Conservation (phyloP, 2,113 vertebrate species). For the Plecturocebus donacophilus region DNA sequence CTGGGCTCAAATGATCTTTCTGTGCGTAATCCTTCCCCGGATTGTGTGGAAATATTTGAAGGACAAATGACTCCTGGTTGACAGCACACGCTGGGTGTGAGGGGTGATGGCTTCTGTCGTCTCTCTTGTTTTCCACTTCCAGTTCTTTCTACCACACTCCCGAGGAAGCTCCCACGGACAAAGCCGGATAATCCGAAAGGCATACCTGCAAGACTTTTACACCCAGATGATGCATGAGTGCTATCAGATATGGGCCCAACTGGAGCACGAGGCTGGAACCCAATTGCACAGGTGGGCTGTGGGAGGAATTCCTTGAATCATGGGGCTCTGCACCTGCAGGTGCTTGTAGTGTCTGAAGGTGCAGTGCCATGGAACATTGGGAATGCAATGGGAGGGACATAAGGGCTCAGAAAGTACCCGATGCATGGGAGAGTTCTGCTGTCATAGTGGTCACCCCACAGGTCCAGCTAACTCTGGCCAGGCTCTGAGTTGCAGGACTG, state of each 20-base stretch:
- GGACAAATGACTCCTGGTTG: background rate
- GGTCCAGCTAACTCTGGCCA: background rate
- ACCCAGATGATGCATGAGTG: constrained; percentile 91
- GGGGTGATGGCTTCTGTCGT: background rate
- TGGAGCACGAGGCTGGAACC: constrained; percentile 88
- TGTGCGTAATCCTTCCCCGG: background rate
- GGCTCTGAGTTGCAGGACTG: background rate
- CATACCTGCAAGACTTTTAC: constrained; percentile 88
- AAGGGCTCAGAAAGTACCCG: background rate
- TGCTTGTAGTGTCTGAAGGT: background rate
- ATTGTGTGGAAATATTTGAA: background rate
- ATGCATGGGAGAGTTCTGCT: background rate
- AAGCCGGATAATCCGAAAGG: constrained; percentile 92
- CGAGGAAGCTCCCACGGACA: constrained; percentile 96
- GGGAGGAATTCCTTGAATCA: background rate
- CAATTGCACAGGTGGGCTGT: constrained; percentile 87
- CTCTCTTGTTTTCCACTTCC: constrained; percentile 32
- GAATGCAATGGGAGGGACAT: background rate
- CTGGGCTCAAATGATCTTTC: too few relatives aligned
- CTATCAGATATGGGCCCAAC: constrained; percentile 88
- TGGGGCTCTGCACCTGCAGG: accelerated
- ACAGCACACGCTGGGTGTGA: background rate
- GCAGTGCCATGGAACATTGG: background rate
- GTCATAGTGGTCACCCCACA: background rate
- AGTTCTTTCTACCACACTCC: constrained; percentile 94